Conservation (phyloP, 2,797 vertebrate genomes). For the Poliocrania exsul region DNA sequence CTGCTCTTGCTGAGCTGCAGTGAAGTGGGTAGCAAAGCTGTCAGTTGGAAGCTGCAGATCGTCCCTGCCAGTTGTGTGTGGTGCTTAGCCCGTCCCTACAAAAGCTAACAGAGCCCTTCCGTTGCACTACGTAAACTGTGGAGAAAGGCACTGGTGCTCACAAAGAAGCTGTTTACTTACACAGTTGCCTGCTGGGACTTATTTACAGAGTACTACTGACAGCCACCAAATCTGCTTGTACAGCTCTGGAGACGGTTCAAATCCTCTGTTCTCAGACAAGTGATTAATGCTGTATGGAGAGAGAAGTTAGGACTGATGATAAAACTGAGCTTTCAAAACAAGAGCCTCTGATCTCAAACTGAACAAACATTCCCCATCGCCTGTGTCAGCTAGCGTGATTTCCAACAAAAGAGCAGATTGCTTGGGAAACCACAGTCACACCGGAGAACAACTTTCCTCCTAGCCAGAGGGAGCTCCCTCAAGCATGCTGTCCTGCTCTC, state of each 20-base stretch:
- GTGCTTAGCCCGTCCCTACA: neutral
- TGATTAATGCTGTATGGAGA: slow-evolving; percentile 50
- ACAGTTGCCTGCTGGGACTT: slow-evolving; percentile 52
- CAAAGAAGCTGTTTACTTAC: slow-evolving; percentile 62
- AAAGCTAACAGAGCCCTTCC: neutral
- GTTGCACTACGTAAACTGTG: neutral
- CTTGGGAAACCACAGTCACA: neutral
- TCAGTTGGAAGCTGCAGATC: neutral
- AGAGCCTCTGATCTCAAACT: slow-evolving; percentile 39
- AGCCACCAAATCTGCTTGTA: slow-evolving; percentile 41
- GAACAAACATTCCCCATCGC: slow-evolving; percentile 44
- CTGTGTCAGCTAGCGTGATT: slow-evolving; percentile 30
- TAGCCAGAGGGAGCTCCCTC: neutral
- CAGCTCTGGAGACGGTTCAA: slow-evolving; percentile 40
- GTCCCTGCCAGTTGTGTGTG: neutral
- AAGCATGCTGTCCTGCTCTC: neutral
- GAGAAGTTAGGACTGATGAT: neutral
- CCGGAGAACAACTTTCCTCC: neutral
- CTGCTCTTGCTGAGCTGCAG: neutral
- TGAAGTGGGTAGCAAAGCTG: rapidly evolving
- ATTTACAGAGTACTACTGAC: slow-evolving; percentile 60
- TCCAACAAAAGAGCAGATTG: neutral
- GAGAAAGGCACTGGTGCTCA: neutral
- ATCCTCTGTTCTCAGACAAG: slow-evolving; percentile 13
- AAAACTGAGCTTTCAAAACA: slow-evolving; percentile 60